Base-by-base conservation (phyloP, 2,113 vertebrate species). In the Chrysochloris asiatica region DNA sequence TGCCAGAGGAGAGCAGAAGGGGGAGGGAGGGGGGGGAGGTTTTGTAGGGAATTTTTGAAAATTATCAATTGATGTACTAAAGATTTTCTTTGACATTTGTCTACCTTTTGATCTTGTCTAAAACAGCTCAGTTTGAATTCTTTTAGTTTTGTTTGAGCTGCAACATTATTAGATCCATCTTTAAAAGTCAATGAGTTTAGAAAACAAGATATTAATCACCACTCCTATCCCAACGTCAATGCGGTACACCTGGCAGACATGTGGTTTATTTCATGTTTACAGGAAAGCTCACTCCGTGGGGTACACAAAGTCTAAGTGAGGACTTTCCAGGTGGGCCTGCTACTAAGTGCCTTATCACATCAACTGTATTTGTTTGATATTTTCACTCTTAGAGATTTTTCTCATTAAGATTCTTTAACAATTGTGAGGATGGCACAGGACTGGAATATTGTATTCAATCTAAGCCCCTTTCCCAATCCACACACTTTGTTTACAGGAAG, bases 1-100 rank as follows among this genome's bases (percentile, higher is more conserved):
- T 95, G 48, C 41, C 69, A 72, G 28, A 84, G 63, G 12, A 54
- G 47, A 93, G 63, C 93, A 92, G 94, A 94, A n/a, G n/a, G n/a
- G n/a, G n/a, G n/a, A n/a, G n/a, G n/a, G n/a, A n/a, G n/a, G n/a
- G n/a, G n/a, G n/a, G n/a, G n/a, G n/a, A n/a, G n/a, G 83, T 52
- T 95, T 96, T 82, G 41, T 83, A 92, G 92, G 83, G n/a, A 95
- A 83, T 69, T 77, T 94, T 92, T 80, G 13, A 82, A 95, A 90
- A 75, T 97, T 93, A 97, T 95, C 96, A 91, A 69, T 82, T 36
- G 41, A 22, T 96, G 91, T 97, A 92, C 72, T 88, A 24, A 96
- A 96, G 93, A 93, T 96, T 1, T 84, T 94, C 96, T 97, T 97
- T 98, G 97, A 97, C 88, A 96, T 77, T n/a, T n/a, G n/a, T n/a